Evolutionary conservation across 2,888 invertebrate species (phyloP).

Genomic region (Xestia sexstrigata): DNA sequence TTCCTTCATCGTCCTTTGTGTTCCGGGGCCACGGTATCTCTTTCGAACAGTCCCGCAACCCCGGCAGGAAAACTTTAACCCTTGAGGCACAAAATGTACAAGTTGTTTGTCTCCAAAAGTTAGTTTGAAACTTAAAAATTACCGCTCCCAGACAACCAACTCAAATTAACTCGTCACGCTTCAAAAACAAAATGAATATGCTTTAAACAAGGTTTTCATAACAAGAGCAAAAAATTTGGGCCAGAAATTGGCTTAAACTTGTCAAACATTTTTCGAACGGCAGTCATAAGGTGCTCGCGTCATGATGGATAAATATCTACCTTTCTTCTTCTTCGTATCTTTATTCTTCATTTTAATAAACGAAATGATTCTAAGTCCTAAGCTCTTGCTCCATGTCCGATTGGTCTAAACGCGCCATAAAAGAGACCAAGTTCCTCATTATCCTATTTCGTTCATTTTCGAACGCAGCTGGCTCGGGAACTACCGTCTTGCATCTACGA

Average conservation of each 20-base stretch:
- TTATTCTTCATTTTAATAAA: too few species aligned
- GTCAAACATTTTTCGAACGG: conserved; percentile 59
- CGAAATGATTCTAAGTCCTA: neutral
- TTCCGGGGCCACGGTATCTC: too few species aligned
- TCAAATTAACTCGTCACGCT: conserved; percentile 40
- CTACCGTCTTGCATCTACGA: conserved; percentile 70
- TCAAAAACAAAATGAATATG: conserved; percentile 33
- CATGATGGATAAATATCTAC: neutral
- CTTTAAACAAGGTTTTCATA: conserved; percentile 62
- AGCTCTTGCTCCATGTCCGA: neutral
- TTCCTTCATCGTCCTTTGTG: too few species aligned
- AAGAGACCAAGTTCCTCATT: conserved; percentile 70
- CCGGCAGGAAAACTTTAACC: conserved; percentile 2
- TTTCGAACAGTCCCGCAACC: too few species aligned
- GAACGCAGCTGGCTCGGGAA: conserved; percentile 74
- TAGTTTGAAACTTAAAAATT: conserved; percentile 32
- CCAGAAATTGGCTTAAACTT: conserved; percentile 52
- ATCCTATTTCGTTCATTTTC: conserved; percentile 77
- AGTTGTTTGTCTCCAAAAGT: conserved; percentile 18
- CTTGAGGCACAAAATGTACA: conserved; percentile 22
- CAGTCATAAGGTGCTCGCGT: conserved; percentile 34
- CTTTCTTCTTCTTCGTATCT: too few species aligned
- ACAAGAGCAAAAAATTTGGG: conserved; percentile 52
- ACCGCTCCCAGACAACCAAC: conserved; percentile 1
- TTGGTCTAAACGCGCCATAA: conserved; percentile 33